A percentile compares a stretch with the other conserved stretches of the same genome.
phyloP scores from a whole-genome alignment of 2,797 vertebrate species.

The Myoxocephalus aenaeus region DNA sequence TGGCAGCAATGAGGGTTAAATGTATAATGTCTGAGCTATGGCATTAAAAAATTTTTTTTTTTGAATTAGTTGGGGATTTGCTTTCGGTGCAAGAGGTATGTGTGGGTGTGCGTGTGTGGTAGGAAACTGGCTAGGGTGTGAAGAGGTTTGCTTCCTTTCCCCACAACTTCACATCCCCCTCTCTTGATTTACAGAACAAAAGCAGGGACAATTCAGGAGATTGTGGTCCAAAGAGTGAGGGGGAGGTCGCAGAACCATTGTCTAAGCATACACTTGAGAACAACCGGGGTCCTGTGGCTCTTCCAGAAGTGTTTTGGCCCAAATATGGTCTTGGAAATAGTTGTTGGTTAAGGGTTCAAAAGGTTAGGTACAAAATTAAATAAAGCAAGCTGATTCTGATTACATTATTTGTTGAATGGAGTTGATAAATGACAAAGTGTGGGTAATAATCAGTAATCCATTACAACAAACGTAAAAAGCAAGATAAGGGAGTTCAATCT shows the following conservation, averaged over 20 bases:
- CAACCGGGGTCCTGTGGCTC: conserved; percentile 24
- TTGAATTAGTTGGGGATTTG: neutral
- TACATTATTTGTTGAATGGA: neutral
- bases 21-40: neutral
- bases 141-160: conserved; percentile 52
- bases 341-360: neutral
- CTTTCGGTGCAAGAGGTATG: neutral
- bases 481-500: neutral
- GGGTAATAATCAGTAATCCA: neutral
- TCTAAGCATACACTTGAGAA: conserved; percentile 17
- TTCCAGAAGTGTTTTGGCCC: neutral
- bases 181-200: conserved; percentile 68
- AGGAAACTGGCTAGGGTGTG: conserved; percentile 56
- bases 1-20: too few relatives aligned
- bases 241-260: conserved; percentile 38
- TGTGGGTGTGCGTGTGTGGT: conserved; percentile 44
- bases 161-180: conserved; percentile 48
- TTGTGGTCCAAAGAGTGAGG: conserved; percentile 24
- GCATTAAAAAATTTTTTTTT: rapidly evolving
- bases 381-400: too few relatives aligned
- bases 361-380: neutral
- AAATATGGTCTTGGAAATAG: neutral
- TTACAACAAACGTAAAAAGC: neutral
- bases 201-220: conserved; percentile 52
- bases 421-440: too few relatives aligned